A percentile compares a stretch with the other conserved stretches of the same genome.
Conservation (phyloP, 2,888 invertebrate species). For the Uloborus plumipes region DNA sequence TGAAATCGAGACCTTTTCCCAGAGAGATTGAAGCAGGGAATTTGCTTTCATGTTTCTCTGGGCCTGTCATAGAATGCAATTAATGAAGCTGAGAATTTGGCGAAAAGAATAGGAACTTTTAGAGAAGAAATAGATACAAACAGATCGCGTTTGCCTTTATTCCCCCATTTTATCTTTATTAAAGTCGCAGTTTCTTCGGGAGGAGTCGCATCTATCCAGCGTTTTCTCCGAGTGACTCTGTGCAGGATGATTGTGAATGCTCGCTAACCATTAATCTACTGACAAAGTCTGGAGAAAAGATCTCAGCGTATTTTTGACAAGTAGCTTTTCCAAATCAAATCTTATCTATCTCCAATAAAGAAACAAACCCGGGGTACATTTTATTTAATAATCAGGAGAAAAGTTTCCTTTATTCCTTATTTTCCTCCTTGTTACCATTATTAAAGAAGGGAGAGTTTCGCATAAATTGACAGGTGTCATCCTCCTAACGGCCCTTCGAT, state of each 20-base stretch:
- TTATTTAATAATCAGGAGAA: slow-evolving; percentile 62
- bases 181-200: slow-evolving; percentile 48
- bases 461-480: slow-evolving; percentile 54
- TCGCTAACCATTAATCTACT: slow-evolving; percentile 53
- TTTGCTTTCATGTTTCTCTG: slow-evolving; percentile 34
- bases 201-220: slow-evolving; percentile 5
- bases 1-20: too few species aligned
- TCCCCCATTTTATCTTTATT: slow-evolving; percentile 58
- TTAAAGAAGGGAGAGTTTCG: slow-evolving; percentile 45
- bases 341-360: slow-evolving; percentile 55
- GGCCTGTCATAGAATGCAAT: slow-evolving; percentile 36
- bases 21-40: not conserved
- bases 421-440: slow-evolving; percentile 41
- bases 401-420: slow-evolving; percentile 23
- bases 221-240: slow-evolving; percentile 14
- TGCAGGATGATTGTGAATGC: slow-evolving; percentile 37
- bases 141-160: slow-evolving; percentile 9
- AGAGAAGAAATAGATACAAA: slow-evolving; percentile 21
- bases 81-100: slow-evolving; percentile 42
- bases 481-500: slow-evolving; percentile 10
- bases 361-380: slow-evolving; percentile 36
- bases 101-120: slow-evolving; percentile 35
- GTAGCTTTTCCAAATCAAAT: slow-evolving; percentile 47
- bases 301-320: slow-evolving; percentile 30
- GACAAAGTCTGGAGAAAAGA: slow-evolving; percentile 36